Conservation (phyloP, 2,888 invertebrate species). For the Pemphredon lugubris region DNA sequence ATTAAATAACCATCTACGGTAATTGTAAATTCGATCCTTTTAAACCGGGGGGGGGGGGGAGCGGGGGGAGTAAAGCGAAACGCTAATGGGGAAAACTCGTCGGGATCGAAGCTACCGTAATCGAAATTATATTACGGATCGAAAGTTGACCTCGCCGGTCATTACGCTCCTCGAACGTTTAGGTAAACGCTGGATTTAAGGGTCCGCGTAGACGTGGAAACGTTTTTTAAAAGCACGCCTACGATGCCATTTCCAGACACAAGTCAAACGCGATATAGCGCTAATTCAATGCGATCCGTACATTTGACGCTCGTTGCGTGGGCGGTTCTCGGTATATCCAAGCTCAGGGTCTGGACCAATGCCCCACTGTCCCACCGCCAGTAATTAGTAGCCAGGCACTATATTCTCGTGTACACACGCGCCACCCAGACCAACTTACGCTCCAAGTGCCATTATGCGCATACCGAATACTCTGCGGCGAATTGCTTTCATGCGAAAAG, state of each 20-base stretch:
- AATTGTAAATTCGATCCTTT: no score
- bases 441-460: constrained; percentile 4
- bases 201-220: no score
- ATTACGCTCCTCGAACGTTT: no score
- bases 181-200: no score
- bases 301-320: constrained; percentile 38
- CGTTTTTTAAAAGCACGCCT: constrained; percentile 9
- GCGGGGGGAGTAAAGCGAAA: no score
- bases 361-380: constrained; percentile 18
- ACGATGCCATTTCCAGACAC: constrained; percentile 8
- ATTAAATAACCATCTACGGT: no score
- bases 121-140: no score
- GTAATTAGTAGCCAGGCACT: constrained; percentile 44
- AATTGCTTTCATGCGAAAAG: constrained; percentile 35
- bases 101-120: no score
- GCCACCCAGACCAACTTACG: no score
- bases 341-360: constrained; percentile 28
- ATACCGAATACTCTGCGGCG: constrained; percentile 12
- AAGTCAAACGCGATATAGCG: constrained; percentile 26
- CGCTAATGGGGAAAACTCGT: no score
- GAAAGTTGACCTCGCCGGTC: no score
- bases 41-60: no score
- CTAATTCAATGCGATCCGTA: constrained; percentile 32
- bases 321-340: constrained; percentile 30
- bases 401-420: constrained; percentile 13